A percentile compares a stretch with the other conserved stretches of the same genome.
Evolutionary conservation across 1,140 invertebrate genomes (phyloP).

Genomic region (Euura saliciscinereae): DNA sequence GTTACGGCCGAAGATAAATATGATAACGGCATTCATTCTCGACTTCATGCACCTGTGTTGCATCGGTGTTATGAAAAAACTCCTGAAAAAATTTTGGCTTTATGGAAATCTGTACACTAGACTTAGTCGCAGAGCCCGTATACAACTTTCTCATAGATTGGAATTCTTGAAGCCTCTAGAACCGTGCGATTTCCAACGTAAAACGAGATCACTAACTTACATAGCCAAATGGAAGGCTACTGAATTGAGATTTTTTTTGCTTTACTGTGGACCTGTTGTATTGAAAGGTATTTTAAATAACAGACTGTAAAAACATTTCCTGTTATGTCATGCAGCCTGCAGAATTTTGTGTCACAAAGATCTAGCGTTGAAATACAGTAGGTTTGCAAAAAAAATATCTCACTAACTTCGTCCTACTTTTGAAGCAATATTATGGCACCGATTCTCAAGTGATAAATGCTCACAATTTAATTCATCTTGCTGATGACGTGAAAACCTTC

Average conservation of each 20-base stretch:
- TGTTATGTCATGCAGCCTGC: constrained; percentile 27
- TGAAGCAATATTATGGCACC: constrained; percentile 8
- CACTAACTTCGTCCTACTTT: constrained; percentile 15
- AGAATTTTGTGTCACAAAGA: constrained; percentile 28
- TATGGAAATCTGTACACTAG: constrained; percentile 9
- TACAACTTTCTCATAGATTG: constrained; percentile 3
- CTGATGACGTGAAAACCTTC: constrained; percentile 26
- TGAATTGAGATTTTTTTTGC: too few relatives aligned
- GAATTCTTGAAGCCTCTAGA: not conserved
- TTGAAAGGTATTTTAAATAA: constrained; percentile 22
- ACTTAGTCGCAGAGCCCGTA: not conserved
- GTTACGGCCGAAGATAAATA: constrained; percentile 14
- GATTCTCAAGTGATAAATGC: constrained; percentile 22
- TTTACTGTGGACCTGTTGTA: constrained; percentile 7
- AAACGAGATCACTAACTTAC: constrained; percentile 10
- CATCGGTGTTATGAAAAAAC: constrained; percentile 17
- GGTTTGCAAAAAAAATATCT: constrained; percentile 28
- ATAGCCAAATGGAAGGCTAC: not conserved
- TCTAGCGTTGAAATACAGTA: constrained; percentile 18
- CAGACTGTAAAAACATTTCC: constrained; percentile 24
- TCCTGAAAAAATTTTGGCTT: constrained; percentile 13
- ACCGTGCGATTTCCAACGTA: constrained; percentile 20
- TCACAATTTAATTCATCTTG: constrained; percentile 27
- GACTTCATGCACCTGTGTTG: constrained; percentile 24
- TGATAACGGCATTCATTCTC: constrained; percentile 16